These are phyloP conservation scores for Neodiprion fabricii DNA, from an alignment of 1,140 invertebrate species.

Conservation along the genomic window DNA sequence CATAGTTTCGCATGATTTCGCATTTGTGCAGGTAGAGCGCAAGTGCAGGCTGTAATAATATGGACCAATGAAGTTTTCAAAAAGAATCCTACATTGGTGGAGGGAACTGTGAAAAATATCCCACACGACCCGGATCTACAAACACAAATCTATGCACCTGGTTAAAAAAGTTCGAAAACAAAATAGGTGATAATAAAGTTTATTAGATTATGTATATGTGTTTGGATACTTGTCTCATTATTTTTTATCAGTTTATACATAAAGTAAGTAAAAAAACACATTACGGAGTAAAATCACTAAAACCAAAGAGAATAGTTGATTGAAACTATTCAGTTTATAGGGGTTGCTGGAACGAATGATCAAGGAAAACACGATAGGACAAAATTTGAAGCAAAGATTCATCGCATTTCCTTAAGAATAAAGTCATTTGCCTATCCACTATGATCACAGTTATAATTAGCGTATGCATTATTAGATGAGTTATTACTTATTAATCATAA, in stretches of 20 bases:
- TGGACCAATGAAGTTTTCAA: too few relatives aligned
- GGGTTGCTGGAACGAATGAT: neutral
- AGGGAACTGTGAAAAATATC: too few relatives aligned
- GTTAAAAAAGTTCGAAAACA: neutral
- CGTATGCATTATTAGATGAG: constrained; percentile 45
- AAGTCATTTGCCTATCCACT: constrained; percentile 54
- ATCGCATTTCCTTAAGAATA: constrained; percentile 38
- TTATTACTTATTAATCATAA: constrained; percentile 34
- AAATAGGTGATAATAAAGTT: neutral
- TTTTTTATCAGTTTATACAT: neutral
- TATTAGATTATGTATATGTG: neutral
- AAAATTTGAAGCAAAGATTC: constrained; percentile 13
- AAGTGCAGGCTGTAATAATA: too few relatives aligned
- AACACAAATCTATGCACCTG: too few relatives aligned
- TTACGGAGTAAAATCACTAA: neutral
- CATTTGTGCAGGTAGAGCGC: too few relatives aligned
- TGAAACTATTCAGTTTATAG: neutral
- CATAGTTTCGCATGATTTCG: too few relatives aligned
- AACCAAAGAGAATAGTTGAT: neutral
- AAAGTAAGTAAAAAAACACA: constrained; percentile 1
- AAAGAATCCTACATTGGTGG: too few relatives aligned
- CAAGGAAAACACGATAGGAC: neutral
- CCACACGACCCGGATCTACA: too few relatives aligned
- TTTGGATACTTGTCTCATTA: neutral
- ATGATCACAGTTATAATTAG: constrained; percentile 62